Conservation (phyloP, 2,113 vertebrate species). For the Stomatorhinus ivindoensis region DNA sequence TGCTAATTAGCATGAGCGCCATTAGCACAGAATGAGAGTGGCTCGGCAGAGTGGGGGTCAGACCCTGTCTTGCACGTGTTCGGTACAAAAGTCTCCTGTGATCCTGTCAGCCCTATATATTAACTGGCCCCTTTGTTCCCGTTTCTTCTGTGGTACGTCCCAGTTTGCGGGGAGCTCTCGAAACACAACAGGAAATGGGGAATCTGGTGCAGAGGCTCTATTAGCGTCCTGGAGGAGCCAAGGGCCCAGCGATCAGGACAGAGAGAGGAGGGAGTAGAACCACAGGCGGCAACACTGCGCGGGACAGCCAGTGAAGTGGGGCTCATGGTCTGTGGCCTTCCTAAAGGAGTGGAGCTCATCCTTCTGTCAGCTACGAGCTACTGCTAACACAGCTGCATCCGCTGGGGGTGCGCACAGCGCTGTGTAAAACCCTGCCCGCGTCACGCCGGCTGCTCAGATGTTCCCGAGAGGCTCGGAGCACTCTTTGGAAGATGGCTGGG, state of each 20-base stretch:
- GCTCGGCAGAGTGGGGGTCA: neutral
- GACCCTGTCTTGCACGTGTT: neutral
- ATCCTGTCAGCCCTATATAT: neutral
- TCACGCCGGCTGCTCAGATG: too few species aligned
- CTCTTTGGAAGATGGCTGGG: too few species aligned
- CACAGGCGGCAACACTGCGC: neutral
- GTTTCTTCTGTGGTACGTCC: neutral
- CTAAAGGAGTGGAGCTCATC: neutral
- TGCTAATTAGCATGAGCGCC: neutral
- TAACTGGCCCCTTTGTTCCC: neutral
- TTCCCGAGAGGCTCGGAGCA: too few species aligned
- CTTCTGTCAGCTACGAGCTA: neutral
- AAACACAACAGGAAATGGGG: neutral
- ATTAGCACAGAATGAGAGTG: neutral
- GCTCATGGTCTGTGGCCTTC: neutral
- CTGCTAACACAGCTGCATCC: neutral
- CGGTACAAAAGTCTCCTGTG: neutral
- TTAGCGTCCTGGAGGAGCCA: neutral
- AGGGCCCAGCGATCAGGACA: neutral
- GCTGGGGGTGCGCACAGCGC: neutral
- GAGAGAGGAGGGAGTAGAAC: neutral
- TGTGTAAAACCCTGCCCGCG: neutral
- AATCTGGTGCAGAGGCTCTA: neutral
- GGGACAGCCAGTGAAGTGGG: neutral
- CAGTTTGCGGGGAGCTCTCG: neutral